Evolutionary conservation across 2,888 invertebrate species (phyloP), one percentile per base, ranked within the genome.

Genomic region (Drosophila cognata): DNA sequence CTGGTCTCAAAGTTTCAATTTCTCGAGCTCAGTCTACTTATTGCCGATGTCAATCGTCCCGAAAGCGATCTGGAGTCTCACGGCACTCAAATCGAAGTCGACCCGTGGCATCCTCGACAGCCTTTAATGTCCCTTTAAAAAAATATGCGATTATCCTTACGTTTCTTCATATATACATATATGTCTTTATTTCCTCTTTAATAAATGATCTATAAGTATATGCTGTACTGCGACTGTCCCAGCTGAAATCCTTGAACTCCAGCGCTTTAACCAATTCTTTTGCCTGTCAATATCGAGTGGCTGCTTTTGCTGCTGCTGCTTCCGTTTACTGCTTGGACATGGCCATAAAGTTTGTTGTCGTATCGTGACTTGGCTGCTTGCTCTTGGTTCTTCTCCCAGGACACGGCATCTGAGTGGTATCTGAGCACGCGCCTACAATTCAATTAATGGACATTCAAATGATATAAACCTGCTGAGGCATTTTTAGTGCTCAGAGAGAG

Each of bases 381-480:
- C 55, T 25, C 52, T 28, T 53, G 52, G 33, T 48, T 50, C 31
- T 10, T 53, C 53, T 53, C 28, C 36, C 55, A 29, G 41, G 10
- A 46, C 29, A 36, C 41, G 60, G 21, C 46, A 43, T 43, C 13
- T 21, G 46, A 48, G 61, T 2, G 16, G 46, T 51, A 64, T 52
- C 64, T 67, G 68, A 62, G 81, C 81, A 79, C 83, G 81, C 82
- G 80, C 66, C 74, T 71, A 71, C 89, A 90, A 89, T 88, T 89
- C 88, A 90, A 88, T 88, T 89, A 88, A 89, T 84, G 86, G 82
- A 55, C 91, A 88, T 90, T 90, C 89, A 90, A 88, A 81, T 88
- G 90, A 87, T 87, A 89, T 82, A 82, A 89, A 90, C 79, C 82
- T 79, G 74, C 74, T 58, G 72, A 81, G 90, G 84, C 87, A 79